Evolutionary conservation across 2,113 vertebrate species (phyloP), one percentile per base, ranked within the genome.

Genomic region (Sorex fumeus): DNA sequence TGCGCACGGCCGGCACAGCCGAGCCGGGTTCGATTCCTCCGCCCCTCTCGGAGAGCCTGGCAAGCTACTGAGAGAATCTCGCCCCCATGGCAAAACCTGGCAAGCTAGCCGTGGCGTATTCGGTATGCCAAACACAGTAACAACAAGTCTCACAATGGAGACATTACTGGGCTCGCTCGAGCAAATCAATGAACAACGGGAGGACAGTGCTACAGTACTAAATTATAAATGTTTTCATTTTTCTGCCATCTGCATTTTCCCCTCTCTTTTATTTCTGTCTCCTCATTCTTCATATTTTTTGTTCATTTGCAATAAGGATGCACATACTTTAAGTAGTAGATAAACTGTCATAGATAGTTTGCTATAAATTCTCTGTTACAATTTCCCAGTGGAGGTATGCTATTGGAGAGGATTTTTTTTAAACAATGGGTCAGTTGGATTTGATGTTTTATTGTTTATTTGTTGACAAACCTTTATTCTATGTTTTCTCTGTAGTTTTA

Each of bases 171-270:
- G n/a, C n/a, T n/a, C n/a, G n/a, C n/a, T n/a, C n/a, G n/a, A n/a
- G n/a, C n/a, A n/a, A n/a, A n/a, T n/a, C n/a, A n/a, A n/a, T n/a
- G n/a, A n/a, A n/a, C n/a, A n/a, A n/a, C n/a, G n/a, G n/a, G n/a
- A n/a, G n/a, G n/a, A n/a, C n/a, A n/a, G n/a, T n/a, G n/a, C n/a
- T n/a, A n/a, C n/a, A n/a, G n/a, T n/a, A n/a, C n/a, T 90, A 66
- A 43, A 32, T 74, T 66, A 18, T 50, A 32, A 84, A 30, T 89
- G 47, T 84, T 71, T 78, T 53, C 57, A 40, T 11, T 89, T 36
- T 40, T 79, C 74, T 84, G 32, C 40, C 28, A 72, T 43, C 67
- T 72, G 34, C 40, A 79, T 79, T 79, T 72, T 84, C 86, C 36
- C 27, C 45, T 36, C 25, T 53, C 78, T 77, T 84, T 78, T n/a